Conservation (phyloP, 2,113 vertebrate genomes). For the Tragelaphus strepsiceros region DNA sequence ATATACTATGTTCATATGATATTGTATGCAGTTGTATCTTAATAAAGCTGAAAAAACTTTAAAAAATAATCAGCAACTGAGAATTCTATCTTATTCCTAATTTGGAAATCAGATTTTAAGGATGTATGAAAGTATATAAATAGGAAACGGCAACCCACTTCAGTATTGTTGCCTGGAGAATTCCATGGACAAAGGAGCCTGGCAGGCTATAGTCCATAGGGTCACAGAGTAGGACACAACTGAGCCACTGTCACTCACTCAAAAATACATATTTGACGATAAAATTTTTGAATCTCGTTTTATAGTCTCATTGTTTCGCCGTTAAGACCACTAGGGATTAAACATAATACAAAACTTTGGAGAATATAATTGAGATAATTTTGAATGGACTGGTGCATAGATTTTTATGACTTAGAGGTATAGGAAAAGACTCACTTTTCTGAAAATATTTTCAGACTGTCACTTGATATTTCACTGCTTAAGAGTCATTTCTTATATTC, state of each 20-base stretch:
- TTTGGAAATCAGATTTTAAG: background rate
- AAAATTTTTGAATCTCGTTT: background rate
- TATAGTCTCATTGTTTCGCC: background rate
- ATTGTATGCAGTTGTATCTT: background rate
- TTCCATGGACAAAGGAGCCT: background rate
- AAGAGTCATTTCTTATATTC: background rate
- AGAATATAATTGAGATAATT: background rate
- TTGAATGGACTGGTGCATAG: background rate
- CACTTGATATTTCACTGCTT: background rate
- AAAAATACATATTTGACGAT: background rate
- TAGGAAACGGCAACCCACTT: background rate
- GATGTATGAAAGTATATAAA: background rate
- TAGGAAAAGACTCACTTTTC: background rate
- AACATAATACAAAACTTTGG: background rate
- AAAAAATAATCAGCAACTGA: background rate
- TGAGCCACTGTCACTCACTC: background rate
- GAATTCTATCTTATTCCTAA: background rate
- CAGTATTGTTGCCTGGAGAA: background rate
- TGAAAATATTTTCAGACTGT: background rate
- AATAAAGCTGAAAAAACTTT: background rate
- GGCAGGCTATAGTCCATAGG: background rate
- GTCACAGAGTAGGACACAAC: background rate
- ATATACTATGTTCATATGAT: background rate
- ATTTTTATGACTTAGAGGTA: background rate
- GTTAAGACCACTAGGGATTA: background rate